Base-by-base conservation (phyloP, 1,140 invertebrate genomes). In the Rhyacophila brunnea region DNA sequence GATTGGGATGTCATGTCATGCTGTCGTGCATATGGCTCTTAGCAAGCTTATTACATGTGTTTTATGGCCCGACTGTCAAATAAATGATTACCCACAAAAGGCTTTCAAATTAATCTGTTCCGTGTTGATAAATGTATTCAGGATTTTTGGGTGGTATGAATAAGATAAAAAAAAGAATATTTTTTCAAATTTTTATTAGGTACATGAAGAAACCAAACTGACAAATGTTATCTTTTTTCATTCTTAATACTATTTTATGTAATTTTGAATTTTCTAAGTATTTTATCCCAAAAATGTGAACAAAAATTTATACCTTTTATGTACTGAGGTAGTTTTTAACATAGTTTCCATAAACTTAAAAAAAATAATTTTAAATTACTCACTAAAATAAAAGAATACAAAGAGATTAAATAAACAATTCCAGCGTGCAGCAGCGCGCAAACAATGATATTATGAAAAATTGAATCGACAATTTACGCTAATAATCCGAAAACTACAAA, bases 271-370 rank as follows among this genome's bases (percentile, higher is more conserved):
- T 49, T 28, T n/a, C n/a, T 42, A 34, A 15, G 13, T 46, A 52
- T 58, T 62, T 62, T 62, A 57, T 57, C 54, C 60, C 60, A 58
- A 62, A 62, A 53, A 57, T 54, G 54, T 60, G 51, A 55, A 54
- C 44, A 36, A 59, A 62, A 55, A 42, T 23, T 42, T 53, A 20
- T 42, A 18, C 32, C 38, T 53, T 53, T 42, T 42, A 3, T 20
- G 36, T 53, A 42, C 42, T 54, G 40, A 46, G 43, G 52, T 44
- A 45, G 43, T 44, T 54, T 44, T 54, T 17, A 54, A 45, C 42
- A 46, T 43, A 54, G 42, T 54, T 54, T 19, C 15, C 43, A 54
- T 45, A 32, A 28, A 20, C 14, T 28, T 34, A 46, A 42, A 40
- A 46, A 42, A 40, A 17, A 28, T 28, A 28, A 28, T 10, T 45